Base-by-base conservation (phyloP, 2,888 invertebrate genomes). In the Dryococelus australis region DNA sequence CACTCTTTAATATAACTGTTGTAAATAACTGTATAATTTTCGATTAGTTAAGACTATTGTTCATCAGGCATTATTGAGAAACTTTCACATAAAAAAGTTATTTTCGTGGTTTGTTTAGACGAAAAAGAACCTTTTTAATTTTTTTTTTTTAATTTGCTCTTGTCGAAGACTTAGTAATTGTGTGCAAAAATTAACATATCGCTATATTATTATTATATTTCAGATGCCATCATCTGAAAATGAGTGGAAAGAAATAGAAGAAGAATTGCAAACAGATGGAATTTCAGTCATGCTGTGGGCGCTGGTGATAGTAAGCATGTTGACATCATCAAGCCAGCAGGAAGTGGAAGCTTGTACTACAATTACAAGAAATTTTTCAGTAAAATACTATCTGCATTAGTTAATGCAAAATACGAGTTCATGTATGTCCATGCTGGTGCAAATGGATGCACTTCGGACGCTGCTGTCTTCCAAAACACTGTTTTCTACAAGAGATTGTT, bases 291-390 rank as follows among this genome's bases (percentile, higher is more conserved):
- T 24, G 28, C 35, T 43, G 28, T 27, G 12, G 83, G 83, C 24
- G 83, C 83, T 43, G 35, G 16, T 8, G 83, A 83, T 83, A 2
- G 83, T 13, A 83, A 83, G 83, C 83, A 83, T 27, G 83, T 83
- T 13, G 28, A 12, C 13, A 83, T 83, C 43, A 28, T 35, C 6
- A 83, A 83, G 43, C 83, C 83, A 35, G 16, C 83, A 83, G 28
- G 83, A 83, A 83, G 83, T 43, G 83, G 27, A 26, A 35, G 35
- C 24, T 43, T 27, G 43, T 83, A 83, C 24, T 83, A 35, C 83
- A 83, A 83, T 43, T 83, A 83, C 83, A 83, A 83, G 10, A 83
- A 83, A 83, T 83, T 83, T 43, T 83, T 83, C 28, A 83, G 27
- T 83, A 43, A 12, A 43, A 83, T 83, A 35, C 28, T 83, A 6